Conservation (phyloP, 2,797 vertebrate genomes). For the Notolepis coatsorum region DNA sequence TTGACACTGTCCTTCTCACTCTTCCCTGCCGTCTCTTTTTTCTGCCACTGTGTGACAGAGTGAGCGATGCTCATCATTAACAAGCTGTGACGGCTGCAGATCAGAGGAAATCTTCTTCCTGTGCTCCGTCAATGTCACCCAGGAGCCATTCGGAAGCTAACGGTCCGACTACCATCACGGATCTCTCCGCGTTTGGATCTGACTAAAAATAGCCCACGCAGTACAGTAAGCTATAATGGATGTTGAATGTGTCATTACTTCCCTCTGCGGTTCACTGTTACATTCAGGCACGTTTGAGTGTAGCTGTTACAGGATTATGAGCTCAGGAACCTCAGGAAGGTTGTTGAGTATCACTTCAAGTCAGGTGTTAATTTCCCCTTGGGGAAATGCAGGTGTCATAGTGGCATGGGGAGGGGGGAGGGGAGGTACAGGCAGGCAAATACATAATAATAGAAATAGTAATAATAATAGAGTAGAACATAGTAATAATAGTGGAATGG, state of each 20-base stretch:
- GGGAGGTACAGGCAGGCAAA: no score
- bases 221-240: background rate
- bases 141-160: slow-evolving; percentile 42
- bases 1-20: slow-evolving; percentile 10
- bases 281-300: background rate
- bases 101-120: slow-evolving; percentile 52
- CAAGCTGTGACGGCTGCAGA: slow-evolving; percentile 42
- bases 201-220: slow-evolving; percentile 22
- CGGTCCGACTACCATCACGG: slow-evolving; percentile 14
- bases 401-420: no score
- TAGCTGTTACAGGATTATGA: background rate
- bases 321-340: background rate
- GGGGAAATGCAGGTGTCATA: no score
- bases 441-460: no score
- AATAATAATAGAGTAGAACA: no score
- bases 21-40: slow-evolving; percentile 23
- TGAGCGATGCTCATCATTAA: slow-evolving; percentile 68
- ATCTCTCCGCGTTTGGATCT: slow-evolving; percentile 2
- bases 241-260: background rate
- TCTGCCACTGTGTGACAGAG: slow-evolving; percentile 44
- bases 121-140: slow-evolving; percentile 54
- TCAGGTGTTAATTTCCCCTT: no score
- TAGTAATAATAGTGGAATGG: no score
- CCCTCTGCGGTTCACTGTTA: background rate
- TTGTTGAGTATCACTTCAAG: background rate